phyloP scores from a whole-genome alignment of 2,113 vertebrate genomes.

The Dendropsophus ebraccatus region DNA sequence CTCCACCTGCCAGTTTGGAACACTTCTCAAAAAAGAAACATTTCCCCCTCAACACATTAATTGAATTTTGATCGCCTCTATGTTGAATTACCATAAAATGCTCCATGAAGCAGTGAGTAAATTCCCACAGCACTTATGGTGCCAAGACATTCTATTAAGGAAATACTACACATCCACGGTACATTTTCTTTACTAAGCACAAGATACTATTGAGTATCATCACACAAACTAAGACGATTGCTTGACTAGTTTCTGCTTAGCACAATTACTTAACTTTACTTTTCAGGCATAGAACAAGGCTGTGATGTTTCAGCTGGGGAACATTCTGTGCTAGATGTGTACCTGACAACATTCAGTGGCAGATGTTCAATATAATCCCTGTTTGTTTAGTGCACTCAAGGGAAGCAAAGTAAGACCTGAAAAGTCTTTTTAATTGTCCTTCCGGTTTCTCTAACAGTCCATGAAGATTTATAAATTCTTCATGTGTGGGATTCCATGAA shows the following conservation, averaged over 20 bases:
- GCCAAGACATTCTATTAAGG: slow-evolving; percentile 23
- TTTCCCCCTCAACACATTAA: too few relatives aligned
- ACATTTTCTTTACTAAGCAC: slow-evolving; percentile 2
- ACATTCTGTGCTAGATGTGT: slow-evolving; percentile 18
- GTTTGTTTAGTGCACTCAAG: slow-evolving; percentile 43
- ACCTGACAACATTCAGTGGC: slow-evolving; percentile 26
- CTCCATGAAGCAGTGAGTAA: background rate
- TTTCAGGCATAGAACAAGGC: slow-evolving; percentile 2
- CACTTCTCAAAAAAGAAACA: too few relatives aligned
- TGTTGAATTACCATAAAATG: background rate
- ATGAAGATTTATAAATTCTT: slow-evolving; percentile 55
- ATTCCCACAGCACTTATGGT: background rate
- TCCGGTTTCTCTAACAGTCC: slow-evolving; percentile 40
- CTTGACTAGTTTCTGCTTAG: slow-evolving; percentile 56
- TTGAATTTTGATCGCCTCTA: background rate
- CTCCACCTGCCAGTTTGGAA: too few relatives aligned
- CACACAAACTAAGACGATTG: slow-evolving; percentile 23
- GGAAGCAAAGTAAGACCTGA: slow-evolving; percentile 53
- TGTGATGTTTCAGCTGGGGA: slow-evolving; percentile 46
- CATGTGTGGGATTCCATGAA: slow-evolving; percentile 54
- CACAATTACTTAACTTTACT: slow-evolving; percentile 46
- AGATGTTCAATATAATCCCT: slow-evolving; percentile 47
- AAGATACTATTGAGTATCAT: slow-evolving; percentile 11
- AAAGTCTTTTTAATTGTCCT: slow-evolving; percentile 58
- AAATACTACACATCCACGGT: background rate